These are phyloP conservation scores for Quadroppia sp. DNA, from an alignment of 2,888 invertebrate genomes.

Conservation along the genomic window DNA sequence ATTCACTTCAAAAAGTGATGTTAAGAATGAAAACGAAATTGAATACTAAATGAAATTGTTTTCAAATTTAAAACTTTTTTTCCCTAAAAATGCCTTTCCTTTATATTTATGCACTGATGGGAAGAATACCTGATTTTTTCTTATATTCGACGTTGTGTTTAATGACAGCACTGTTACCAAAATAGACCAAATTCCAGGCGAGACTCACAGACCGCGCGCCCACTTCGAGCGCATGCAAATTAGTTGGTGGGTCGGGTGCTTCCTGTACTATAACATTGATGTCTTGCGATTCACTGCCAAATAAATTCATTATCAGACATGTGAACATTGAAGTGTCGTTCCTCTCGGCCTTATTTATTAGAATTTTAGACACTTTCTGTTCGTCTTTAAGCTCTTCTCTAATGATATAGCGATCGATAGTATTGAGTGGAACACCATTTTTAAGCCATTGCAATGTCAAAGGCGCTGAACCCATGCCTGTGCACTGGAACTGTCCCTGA, in stretches of 20 bases:
- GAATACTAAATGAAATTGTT: too few relatives aligned
- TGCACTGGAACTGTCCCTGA: slow-evolving; percentile 73
- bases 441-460: slow-evolving; percentile 81
- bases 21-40: too few relatives aligned
- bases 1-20: too few relatives aligned
- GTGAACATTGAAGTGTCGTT: slow-evolving; percentile 39
- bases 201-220: slow-evolving; percentile 50
- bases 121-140: slow-evolving; percentile 44
- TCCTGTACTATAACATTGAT: slow-evolving; percentile 48
- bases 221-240: slow-evolving; percentile 50
- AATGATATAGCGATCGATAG: slow-evolving; percentile 26
- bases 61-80: too few relatives aligned
- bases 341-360: slow-evolving; percentile 35
- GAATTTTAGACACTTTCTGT: slow-evolving; percentile 35
- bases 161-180: slow-evolving; percentile 53
- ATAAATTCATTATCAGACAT: slow-evolving; percentile 40
- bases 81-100: too few relatives aligned
- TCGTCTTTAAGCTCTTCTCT: slow-evolving; percentile 46
- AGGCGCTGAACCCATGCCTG: slow-evolving; percentile 68
- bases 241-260: slow-evolving; percentile 52
- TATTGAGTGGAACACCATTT: slow-evolving; percentile 60
- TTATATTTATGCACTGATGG: too few relatives aligned
- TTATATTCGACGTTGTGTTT: slow-evolving; percentile 52
- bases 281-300: slow-evolving; percentile 30
- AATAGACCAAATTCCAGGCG: slow-evolving; percentile 52